phyloP scores from a whole-genome alignment of 2,797 vertebrate genomes.

The Knipowitschia caucasica region DNA sequence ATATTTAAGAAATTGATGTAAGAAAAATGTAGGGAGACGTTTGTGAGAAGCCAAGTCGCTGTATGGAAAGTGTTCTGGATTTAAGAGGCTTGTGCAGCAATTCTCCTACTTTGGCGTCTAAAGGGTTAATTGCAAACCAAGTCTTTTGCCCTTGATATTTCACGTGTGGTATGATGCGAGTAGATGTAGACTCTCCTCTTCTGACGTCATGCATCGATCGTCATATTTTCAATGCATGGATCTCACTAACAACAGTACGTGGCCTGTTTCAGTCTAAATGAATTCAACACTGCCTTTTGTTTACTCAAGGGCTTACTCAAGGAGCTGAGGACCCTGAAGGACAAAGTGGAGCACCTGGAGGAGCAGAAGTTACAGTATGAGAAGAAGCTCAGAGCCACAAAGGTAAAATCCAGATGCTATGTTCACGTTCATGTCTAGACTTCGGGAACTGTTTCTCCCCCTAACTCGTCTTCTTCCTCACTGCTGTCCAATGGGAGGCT shows the following conservation, averaged over 20 bases:
- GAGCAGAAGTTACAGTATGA: constrained; percentile 90
- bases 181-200: background rate
- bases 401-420: constrained; percentile 77
- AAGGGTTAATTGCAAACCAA: too few species aligned
- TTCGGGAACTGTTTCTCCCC: constrained; percentile 40
- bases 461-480: constrained; percentile 57
- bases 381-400: constrained; percentile 89
- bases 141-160: too few species aligned
- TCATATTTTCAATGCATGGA: background rate
- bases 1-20: too few species aligned
- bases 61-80: too few species aligned
- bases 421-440: constrained; percentile 28
- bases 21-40: too few species aligned
- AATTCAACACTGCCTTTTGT: background rate
- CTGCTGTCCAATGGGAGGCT: constrained; percentile 50
- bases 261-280: background rate
- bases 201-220: background rate
- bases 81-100: too few species aligned
- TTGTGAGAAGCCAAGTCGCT: too few species aligned
- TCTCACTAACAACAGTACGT: background rate
- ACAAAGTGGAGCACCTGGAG: constrained; percentile 90
- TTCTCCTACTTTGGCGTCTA: too few species aligned
- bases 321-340: constrained; percentile 87
- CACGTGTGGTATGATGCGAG: too few species aligned
- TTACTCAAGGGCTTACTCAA: constrained; percentile 81